These are phyloP conservation scores for Tympanuchus pallidicinctus DNA, from an alignment of 2,113 vertebrate species.

Conservation along the genomic window DNA sequence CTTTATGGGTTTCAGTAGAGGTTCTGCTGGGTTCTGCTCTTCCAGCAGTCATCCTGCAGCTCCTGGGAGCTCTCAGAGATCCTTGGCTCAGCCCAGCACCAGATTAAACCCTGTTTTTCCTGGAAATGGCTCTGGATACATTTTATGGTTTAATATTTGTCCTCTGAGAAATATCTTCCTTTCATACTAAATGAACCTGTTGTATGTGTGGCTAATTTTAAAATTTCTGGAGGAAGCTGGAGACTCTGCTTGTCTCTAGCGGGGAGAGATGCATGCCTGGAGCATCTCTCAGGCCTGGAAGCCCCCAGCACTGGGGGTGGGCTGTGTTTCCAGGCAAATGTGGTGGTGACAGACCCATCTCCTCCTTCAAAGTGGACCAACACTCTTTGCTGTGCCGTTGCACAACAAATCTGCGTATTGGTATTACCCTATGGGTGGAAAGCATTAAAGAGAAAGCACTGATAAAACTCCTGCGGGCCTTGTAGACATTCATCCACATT, in stretches of 20 bases:
- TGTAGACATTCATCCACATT: constrained; percentile 38
- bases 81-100: not conserved
- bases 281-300: not conserved
- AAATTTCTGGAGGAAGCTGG: constrained; percentile 9
- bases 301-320: not conserved
- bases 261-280: not conserved
- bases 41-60: not conserved
- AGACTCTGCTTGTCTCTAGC: not conserved
- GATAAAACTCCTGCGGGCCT: constrained; percentile 18
- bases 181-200: constrained; percentile 15
- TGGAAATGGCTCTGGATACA: constrained; percentile 5
- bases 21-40: not conserved
- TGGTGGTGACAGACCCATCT: not conserved
- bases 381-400: fast-evolving
- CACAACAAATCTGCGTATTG: not conserved
- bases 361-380: constrained; percentile 6
- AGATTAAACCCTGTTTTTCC: not conserved
- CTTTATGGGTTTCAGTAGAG: no score
- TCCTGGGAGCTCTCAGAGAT: not conserved
- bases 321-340: not conserved
- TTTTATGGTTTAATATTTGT: constrained; percentile 19
- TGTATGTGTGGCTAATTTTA: constrained; percentile 15
- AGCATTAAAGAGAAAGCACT: not conserved
- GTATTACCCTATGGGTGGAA: not conserved
- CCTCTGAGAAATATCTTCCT: constrained; percentile 27